phyloP scores from a whole-genome alignment of 2,113 vertebrate genomes.

The Gambusia affinis region DNA sequence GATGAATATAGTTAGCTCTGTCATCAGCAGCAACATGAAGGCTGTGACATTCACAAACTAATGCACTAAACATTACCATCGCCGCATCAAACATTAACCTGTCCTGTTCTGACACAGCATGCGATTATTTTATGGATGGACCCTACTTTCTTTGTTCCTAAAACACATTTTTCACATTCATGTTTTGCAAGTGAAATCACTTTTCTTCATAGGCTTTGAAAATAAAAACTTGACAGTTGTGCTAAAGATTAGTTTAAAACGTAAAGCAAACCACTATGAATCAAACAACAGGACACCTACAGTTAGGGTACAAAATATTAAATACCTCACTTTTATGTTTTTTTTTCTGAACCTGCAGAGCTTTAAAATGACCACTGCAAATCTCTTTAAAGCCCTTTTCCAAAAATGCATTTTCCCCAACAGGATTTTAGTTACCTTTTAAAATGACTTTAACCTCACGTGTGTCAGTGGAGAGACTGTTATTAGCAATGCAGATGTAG shows the following conservation, averaged over 20 bases:
- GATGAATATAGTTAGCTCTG: too few relatives aligned
- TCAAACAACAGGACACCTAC: neutral
- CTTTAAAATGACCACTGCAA: neutral
- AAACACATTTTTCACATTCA: neutral
- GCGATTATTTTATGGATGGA: neutral
- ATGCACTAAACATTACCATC: too few relatives aligned
- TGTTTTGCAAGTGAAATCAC: neutral
- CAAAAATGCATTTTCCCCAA: neutral
- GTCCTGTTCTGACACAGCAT: neutral
- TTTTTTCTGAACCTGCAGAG: neutral
- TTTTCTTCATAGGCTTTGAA: neutral
- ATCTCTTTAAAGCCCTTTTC: neutral
- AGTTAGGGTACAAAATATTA: neutral
- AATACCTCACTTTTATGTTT: neutral
- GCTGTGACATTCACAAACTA: too few relatives aligned
- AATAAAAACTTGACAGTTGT: neutral
- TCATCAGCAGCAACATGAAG: too few relatives aligned
- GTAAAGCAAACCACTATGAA: neutral
- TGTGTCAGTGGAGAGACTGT: conserved; percentile 8
- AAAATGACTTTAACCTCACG: conserved; percentile 63
- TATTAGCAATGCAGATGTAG: conserved; percentile 72
- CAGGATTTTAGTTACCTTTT: conserved; percentile 64
- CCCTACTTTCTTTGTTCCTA: neutral
- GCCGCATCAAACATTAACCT: neutral
- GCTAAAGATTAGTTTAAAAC: neutral